Evolutionary conservation across 1,140 invertebrate species (phyloP).

Genomic region (Steinernema khuongi): DNA sequence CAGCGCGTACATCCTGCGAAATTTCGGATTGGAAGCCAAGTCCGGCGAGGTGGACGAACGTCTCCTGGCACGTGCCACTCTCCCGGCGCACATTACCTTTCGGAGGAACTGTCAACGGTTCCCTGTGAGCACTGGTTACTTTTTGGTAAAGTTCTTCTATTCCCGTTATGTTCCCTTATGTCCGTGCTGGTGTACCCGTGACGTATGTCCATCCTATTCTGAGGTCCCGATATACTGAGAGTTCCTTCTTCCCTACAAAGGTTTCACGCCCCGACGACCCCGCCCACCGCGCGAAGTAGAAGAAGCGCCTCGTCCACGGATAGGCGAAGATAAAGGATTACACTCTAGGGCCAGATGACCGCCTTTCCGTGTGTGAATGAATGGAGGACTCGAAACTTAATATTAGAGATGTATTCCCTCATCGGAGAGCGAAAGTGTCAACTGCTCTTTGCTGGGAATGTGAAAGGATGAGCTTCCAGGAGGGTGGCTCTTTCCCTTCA

Average conservation of each 20-base stretch:
- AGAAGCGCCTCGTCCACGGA: conserved; percentile 2
- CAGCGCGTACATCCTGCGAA: neutral
- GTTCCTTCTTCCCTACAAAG: neutral
- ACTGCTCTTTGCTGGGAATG: no score
- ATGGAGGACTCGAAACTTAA: no score
- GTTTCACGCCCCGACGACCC: conserved; percentile 9
- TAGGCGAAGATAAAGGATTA: conserved; percentile 6
- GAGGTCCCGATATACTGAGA: neutral
- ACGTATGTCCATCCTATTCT: conserved; percentile 1
- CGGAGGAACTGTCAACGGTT: no score
- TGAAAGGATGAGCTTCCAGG: no score
- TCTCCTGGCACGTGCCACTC: no score
- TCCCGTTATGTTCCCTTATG: neutral
- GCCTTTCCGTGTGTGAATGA: no score
- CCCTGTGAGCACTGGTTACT: no score
- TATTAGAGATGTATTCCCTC: no score
- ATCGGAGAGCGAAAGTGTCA: no score
- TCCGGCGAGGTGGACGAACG: no score
- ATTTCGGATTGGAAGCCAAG: neutral
- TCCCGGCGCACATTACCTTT: no score
- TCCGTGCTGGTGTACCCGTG: neutral
- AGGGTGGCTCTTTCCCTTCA: no score
- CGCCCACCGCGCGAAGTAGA: neutral
- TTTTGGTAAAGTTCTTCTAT: neutral
- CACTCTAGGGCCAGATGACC: conserved; percentile 7